Evolutionary conservation across 2,888 invertebrate genomes (phyloP).

Genomic region (Carabus problematicus): DNA sequence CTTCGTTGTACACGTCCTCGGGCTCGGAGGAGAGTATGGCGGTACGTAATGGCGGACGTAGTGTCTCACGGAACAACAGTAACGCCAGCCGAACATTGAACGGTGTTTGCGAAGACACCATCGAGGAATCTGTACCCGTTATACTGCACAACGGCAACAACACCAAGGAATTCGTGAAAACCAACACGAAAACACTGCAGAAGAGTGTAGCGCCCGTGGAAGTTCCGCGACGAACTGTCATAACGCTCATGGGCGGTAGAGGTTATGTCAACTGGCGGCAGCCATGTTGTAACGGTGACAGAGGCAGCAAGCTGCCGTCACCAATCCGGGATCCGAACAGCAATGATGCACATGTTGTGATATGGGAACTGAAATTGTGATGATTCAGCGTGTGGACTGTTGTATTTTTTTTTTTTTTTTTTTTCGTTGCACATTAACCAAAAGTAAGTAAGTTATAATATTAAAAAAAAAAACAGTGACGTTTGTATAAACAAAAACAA

Average conservation of each 20-base stretch:
- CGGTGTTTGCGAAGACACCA: slow-evolving; percentile 52
- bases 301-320: slow-evolving; percentile 59
- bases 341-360: slow-evolving; percentile 86
- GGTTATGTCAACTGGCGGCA: slow-evolving; percentile 89
- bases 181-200: slow-evolving; percentile 44
- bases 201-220: slow-evolving; percentile 56
- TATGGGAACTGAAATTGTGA: slow-evolving; percentile 89
- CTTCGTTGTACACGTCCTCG: slow-evolving; percentile 81
- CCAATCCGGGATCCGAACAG: slow-evolving; percentile 74
- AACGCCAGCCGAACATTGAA: slow-evolving; percentile 72
- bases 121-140: slow-evolving; percentile 53
- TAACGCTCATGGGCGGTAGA: slow-evolving; percentile 86
- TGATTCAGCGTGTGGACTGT: slow-evolving; percentile 18
- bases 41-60: slow-evolving; percentile 66
- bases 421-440: slow-evolving; percentile 14
- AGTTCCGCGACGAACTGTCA: slow-evolving; percentile 74
- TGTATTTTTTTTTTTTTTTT: no score
- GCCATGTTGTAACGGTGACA: slow-evolving; percentile 68
- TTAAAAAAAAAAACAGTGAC: no score
- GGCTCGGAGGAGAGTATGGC: slow-evolving; percentile 88
- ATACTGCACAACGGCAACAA: slow-evolving; percentile 43
- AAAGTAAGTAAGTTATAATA: no score
- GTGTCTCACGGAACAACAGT: slow-evolving; percentile 77
- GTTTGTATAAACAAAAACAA: no score
- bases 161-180: slow-evolving; percentile 47